These are phyloP conservation scores for Pasiphila rectangulata DNA, from an alignment of 2,888 invertebrate species.

Conservation along the genomic window DNA sequence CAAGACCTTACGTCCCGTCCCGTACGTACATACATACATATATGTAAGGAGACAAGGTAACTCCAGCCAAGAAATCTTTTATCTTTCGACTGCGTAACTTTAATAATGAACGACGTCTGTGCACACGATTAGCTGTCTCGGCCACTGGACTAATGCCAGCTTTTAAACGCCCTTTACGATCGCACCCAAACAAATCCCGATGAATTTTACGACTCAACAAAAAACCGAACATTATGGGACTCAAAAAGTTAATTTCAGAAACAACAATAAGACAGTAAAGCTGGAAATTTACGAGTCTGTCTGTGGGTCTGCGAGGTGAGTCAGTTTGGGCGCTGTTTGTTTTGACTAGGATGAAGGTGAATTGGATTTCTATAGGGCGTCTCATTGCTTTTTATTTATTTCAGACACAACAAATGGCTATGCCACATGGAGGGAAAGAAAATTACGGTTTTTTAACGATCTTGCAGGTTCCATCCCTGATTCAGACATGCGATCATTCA, in stretches of 20 bases:
- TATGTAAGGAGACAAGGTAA: too few relatives aligned
- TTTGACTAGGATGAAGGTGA: neutral
- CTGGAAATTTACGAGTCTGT: constrained; percentile 48
- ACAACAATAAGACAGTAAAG: constrained; percentile 51
- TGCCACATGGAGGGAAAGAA: too few relatives aligned
- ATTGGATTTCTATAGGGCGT: too few relatives aligned
- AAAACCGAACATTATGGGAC: constrained; percentile 44
- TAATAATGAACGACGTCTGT: constrained; percentile 1
- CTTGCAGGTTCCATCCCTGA: too few relatives aligned
- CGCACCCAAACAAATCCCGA: constrained; percentile 53
- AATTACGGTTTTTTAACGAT: too few relatives aligned
- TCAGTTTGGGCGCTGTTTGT: neutral
- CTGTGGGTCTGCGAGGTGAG: constrained; percentile 35
- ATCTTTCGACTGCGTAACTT: neutral
- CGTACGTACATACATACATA: too few relatives aligned
- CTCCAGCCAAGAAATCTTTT: neutral
- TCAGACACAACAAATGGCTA: too few relatives aligned
- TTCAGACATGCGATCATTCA: too few relatives aligned
- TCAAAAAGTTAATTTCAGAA: constrained; percentile 34
- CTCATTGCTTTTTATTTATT: too few relatives aligned
- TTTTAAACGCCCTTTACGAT: constrained; percentile 38
- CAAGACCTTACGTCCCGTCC: too few relatives aligned
- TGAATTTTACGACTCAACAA: constrained; percentile 50
- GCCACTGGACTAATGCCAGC: constrained; percentile 44
- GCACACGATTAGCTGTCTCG: neutral